Conservation (phyloP, 2,888 invertebrate genomes). For the Tholera decimalis region DNA sequence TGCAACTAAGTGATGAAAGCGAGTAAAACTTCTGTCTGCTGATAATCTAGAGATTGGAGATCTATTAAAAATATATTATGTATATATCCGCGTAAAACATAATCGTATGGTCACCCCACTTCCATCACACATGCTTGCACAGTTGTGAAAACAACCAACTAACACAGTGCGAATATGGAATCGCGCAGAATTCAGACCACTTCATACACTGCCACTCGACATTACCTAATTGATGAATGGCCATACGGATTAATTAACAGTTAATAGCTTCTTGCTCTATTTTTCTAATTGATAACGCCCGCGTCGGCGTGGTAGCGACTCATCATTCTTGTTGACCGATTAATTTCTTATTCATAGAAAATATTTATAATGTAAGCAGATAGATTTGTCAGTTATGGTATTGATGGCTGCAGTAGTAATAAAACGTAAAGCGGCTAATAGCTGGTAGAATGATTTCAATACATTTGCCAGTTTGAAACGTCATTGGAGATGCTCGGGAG, state of each 20-base stretch:
- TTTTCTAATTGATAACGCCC: conserved; percentile 62
- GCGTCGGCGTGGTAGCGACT: conserved; percentile 39
- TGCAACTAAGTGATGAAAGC: too few species aligned
- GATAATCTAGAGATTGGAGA: too few species aligned
- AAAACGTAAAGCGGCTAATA: background rate
- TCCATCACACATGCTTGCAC: conserved; percentile 58
- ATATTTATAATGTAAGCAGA: conserved; percentile 22
- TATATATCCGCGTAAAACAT: background rate
- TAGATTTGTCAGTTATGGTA: conserved; percentile 7
- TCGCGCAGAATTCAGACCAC: conserved; percentile 57
- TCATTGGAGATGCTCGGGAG: background rate
- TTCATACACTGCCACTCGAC: conserved; percentile 60
- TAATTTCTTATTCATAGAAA: conserved; percentile 37
- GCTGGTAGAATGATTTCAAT: background rate
- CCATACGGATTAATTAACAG: conserved; percentile 58
- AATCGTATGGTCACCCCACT: conserved; percentile 30
- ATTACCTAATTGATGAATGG: conserved; percentile 64
- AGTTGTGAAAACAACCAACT: conserved; percentile 55
- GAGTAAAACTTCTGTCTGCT: too few species aligned
- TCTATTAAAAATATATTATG: too few species aligned
- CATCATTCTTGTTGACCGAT: conserved; percentile 44
- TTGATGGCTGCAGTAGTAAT: background rate
- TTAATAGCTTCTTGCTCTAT: conserved; percentile 63
- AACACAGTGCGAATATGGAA: conserved; percentile 52
- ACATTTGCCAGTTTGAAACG: background rate